phyloP scores from a whole-genome alignment of 2,113 vertebrate species.

The Protobothrops flavoviridis region DNA sequence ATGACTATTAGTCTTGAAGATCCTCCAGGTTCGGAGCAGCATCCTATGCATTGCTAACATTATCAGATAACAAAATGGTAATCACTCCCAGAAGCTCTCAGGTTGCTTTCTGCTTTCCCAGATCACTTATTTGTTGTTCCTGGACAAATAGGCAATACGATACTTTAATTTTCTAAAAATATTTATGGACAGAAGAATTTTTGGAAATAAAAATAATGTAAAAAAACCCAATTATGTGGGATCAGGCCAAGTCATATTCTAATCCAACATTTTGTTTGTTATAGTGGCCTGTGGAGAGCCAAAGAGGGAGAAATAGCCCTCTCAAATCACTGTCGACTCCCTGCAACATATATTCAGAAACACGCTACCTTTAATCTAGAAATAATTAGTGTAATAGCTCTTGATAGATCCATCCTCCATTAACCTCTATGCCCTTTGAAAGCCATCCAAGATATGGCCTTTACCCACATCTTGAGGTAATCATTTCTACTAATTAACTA shows the following conservation, averaged over 20 bases:
- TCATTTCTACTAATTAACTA: neutral
- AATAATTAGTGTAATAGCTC: neutral
- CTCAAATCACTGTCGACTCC: neutral
- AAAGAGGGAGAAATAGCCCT: neutral
- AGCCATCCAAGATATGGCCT: neutral
- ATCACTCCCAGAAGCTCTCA: neutral
- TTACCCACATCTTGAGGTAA: neutral
- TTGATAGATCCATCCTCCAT: neutral
- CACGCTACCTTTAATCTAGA: neutral
- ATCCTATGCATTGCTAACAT: neutral
- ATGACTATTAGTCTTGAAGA: neutral
- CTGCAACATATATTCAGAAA: neutral
- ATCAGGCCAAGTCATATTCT: neutral
- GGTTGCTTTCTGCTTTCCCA: neutral
- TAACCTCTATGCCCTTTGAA: neutral
- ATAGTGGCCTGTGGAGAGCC: neutral
- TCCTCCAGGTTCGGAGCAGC: neutral
- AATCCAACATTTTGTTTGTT: neutral
- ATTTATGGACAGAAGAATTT: neutral
- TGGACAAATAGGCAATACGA: neutral
- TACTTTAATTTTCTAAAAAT: neutral
- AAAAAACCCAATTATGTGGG: neutral
- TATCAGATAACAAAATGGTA: neutral
- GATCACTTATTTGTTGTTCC: neutral
- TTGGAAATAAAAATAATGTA: neutral